Percentiles rank a stretch among this genome's conserved stretches.
Evolutionary conservation across 1,140 invertebrate genomes (phyloP).

Genomic region (Lutraria rhynchaena): DNA sequence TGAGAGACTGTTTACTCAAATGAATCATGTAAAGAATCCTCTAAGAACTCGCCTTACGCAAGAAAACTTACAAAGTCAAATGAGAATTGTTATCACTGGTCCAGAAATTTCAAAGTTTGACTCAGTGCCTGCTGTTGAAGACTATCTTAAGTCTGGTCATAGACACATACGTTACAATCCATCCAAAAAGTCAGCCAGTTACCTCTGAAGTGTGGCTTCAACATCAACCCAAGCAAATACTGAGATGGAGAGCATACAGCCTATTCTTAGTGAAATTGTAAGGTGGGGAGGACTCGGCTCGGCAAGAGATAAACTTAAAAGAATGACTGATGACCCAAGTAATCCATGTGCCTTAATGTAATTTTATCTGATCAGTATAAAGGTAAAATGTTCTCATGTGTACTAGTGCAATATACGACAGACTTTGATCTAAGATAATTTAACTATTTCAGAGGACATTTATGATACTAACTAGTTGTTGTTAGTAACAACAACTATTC

Average conservation of each 20-base stretch:
- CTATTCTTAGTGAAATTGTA: background rate
- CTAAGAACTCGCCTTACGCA: slow-evolving; percentile 8
- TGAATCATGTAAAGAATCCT: slow-evolving; percentile 10
- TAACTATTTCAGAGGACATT: no score
- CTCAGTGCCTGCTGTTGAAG: background rate
- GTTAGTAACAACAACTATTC: no score
- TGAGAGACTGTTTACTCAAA: slow-evolving; percentile 24
- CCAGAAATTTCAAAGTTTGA: background rate
- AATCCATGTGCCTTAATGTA: background rate
- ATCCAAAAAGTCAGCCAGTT: background rate
- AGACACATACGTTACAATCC: background rate
- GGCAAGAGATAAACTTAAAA: background rate
- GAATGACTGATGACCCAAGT: background rate
- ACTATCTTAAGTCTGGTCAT: slow-evolving; percentile 1
- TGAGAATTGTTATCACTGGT: slow-evolving; percentile 10
- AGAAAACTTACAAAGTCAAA: slow-evolving; percentile 17
- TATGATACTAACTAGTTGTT: no score
- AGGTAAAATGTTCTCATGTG: no score
- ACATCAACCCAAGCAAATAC: background rate
- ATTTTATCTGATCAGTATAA: no score
- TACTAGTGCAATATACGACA: no score
- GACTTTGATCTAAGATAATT: no score
- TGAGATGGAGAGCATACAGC: background rate
- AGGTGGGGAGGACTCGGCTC: no score
- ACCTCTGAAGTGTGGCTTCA: background rate